Conservation (phyloP, 2,888 invertebrate genomes). For the Rhingia campestris region DNA sequence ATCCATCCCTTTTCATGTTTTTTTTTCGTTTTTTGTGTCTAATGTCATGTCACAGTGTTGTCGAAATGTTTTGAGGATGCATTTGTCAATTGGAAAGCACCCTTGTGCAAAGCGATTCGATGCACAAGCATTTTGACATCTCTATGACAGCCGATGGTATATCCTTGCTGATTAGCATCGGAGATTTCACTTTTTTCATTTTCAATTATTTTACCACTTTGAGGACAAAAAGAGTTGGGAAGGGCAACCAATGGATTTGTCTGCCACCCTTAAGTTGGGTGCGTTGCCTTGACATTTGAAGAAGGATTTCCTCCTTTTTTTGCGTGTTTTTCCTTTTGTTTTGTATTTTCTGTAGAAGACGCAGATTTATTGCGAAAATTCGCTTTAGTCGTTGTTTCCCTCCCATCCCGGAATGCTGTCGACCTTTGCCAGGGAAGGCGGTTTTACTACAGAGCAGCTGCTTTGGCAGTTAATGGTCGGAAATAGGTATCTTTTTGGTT, state of each 20-base stretch:
- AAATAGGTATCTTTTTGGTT: constrained; percentile 46
- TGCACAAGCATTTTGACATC: constrained; percentile 64
- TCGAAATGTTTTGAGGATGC: constrained; percentile 54
- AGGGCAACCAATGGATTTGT: constrained; percentile 37
- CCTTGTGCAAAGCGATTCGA: constrained; percentile 1
- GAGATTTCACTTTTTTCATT: constrained; percentile 51
- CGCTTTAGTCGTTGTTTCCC: constrained; percentile 18
- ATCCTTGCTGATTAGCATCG: constrained; percentile 49
- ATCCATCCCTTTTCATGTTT: constrained; percentile 57
- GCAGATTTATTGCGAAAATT: constrained; percentile 71
- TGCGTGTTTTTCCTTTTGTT: constrained; percentile 23
- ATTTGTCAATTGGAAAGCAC: constrained; percentile 37
- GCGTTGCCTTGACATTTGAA: constrained; percentile 26
- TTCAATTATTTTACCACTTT: constrained; percentile 57
- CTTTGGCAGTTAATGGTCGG: constrained; percentile 67
- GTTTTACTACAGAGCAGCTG: constrained; percentile 40
- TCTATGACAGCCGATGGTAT: constrained; percentile 43
- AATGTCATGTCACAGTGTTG: constrained; percentile 39
- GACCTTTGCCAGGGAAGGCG: neutral
- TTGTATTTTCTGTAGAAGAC: constrained; percentile 50
- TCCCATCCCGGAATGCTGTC: neutral
- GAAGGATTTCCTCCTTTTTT: constrained; percentile 7
- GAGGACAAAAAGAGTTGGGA: constrained; percentile 3
- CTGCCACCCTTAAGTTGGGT: constrained; percentile 50
- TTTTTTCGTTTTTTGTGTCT: too few species aligned